Evolutionary conservation across 1,140 invertebrate genomes (phyloP).

Genomic region (Alviniconcha marisindica): DNA sequence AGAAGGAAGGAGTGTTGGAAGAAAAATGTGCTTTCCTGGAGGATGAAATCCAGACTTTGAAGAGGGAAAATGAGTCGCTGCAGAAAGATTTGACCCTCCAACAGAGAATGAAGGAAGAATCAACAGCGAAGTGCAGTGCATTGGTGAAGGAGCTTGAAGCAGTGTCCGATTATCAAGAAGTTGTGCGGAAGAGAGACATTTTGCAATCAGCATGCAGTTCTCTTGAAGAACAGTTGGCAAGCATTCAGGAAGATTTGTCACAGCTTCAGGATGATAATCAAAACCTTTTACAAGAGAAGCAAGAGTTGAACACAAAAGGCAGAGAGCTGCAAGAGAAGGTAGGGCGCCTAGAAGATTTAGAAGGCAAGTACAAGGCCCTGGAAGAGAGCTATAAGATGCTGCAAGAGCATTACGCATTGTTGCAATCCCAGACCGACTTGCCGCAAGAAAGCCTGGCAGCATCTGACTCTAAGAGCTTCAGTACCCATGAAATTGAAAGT

Average conservation of each 20-base stretch:
- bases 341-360: background rate
- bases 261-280: background rate
- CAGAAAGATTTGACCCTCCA: background rate
- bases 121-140: constrained; percentile 22
- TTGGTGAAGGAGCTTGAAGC: constrained; percentile 20
- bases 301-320: background rate
- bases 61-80: background rate
- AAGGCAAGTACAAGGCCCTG: background rate
- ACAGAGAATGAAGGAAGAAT: background rate
- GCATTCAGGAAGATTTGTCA: background rate
- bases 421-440: background rate
- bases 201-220: background rate
- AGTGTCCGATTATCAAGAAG: background rate
- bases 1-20: background rate
- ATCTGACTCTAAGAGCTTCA: no score
- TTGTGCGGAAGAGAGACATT: background rate
- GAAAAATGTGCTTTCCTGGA: background rate
- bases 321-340: background rate
- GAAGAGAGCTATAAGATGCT: background rate
- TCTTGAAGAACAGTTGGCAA: background rate
- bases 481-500: background rate
- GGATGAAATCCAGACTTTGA: constrained; percentile 35
- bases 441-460: no score
- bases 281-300: constrained; percentile 41
- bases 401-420: background rate